Evolutionary conservation across 2,888 invertebrate genomes (phyloP), one percentile per base, ranked within the genome.

Genomic region (Leptinotarsa peninsularis): DNA sequence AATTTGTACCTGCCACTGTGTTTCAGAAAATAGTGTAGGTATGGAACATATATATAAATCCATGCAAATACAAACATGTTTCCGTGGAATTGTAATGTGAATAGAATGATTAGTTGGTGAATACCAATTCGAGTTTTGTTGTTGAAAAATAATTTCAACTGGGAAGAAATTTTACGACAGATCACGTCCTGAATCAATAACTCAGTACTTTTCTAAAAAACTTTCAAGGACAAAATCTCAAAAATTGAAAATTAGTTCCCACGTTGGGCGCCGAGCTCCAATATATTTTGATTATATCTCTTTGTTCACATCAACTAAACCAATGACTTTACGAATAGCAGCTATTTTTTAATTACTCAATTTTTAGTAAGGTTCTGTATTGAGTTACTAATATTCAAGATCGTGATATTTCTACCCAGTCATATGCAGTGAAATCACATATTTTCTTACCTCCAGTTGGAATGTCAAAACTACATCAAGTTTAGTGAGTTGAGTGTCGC

Each of bases 381-480:
- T 43, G 43, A 58, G 21, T 21, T 0, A 13, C 13, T 18, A 7
- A 21, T 23, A 14, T 52, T 52, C 63, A 17, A 27, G 33, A 33
- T 33, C 63, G 63, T 63, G 43, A 17, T 33, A 63, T n/a, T 63
- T 63, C 63, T 43, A n/a, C 63, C 13, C 63, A 63, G 43, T 63
- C 33, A n/a, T 63, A 27, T 33, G 17, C 17, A 49, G 18, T 67
- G 27, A 14, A 60, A 71, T 56, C 43, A 18, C 63, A 49, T 50
- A 56, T 27, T 27, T 67, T 75, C 76, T 74, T 68, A 97, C 96
- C 94, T 98, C 98, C 82, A 98, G 92, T 89, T 97, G 97, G 90
- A 98, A 99, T 79, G 97, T 96, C 83, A 99, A 92, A 74, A 98
- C 98, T 83, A 99, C 98, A 91, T 99, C 99, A 91, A 98, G 93